These are phyloP conservation scores for Heliconius sara DNA, from an alignment of 2,888 invertebrate genomes.

Conservation along the genomic window DNA sequence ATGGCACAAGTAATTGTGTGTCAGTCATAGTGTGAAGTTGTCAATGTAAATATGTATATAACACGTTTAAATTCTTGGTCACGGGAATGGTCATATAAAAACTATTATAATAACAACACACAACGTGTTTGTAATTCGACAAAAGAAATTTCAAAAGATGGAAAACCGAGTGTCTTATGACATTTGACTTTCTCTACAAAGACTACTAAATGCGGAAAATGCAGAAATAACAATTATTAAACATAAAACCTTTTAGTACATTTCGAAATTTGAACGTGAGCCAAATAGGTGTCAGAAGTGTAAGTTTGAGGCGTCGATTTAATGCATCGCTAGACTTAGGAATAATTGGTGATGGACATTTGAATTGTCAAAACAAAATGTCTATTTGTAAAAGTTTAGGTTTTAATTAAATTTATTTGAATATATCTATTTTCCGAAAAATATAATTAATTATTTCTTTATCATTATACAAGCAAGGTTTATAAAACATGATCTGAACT, in stretches of 20 bases:
- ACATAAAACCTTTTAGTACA: slow-evolving; percentile 9
- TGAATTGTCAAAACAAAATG: not conserved
- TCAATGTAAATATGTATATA: too few species aligned
- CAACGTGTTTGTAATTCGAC: not conserved
- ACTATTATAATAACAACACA: not conserved
- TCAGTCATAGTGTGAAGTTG: too few species aligned
- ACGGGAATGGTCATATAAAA: too few species aligned
- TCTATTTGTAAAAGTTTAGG: not conserved
- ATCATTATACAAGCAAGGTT: not conserved
- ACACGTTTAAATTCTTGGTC: too few species aligned
- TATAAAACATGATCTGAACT: not conserved
- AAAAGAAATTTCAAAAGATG: too few species aligned
- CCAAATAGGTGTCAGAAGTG: slow-evolving; percentile 7
- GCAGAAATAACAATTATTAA: not conserved
- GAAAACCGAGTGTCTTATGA: not conserved
- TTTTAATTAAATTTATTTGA: not conserved
- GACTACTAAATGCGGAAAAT: not conserved
- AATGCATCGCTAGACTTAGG: slow-evolving; percentile 4
- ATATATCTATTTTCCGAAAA: not conserved
- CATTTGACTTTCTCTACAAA: not conserved
- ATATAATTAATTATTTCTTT: too few species aligned
- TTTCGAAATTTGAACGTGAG: slow-evolving; percentile 6
- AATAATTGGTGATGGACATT: slow-evolving; percentile 1
- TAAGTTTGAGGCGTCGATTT: slow-evolving; percentile 5
- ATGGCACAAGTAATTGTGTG: not conserved